Base-by-base conservation (phyloP, 2,888 invertebrate genomes). In the Tenthredo amoena region DNA sequence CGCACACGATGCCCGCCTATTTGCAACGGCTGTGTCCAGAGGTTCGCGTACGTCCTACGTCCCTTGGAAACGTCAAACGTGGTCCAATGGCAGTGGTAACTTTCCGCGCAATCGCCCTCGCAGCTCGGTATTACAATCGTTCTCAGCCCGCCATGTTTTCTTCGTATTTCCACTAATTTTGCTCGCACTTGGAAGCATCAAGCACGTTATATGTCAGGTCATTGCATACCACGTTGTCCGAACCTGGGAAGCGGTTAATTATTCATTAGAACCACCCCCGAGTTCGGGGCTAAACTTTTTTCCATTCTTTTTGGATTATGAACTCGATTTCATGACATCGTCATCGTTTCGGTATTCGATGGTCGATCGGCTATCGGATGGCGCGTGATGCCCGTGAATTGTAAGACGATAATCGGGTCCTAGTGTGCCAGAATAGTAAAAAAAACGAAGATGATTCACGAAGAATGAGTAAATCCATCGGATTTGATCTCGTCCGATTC, bases 21-120 rank as follows among this genome's bases (percentile, higher is more conserved):
- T 47, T 83, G 31, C 43, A 50, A 82, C 81, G 43, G 47, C 40
- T 55, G 21, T 55, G n/a, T 55, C 40, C 15, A 47, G 15, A 58
- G 58, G 79, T 34, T 85, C 10, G 85, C 79, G 77, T 34, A 21
- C 43, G 26, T 40, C 43, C 34, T 7, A 58, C 68, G 77, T 68
- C 40, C 77, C 79, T 68, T 34, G 15, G 47, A 37, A 40, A 37
- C 85, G 88, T 90, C 90, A 88, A 91, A 92, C 92, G 92, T 92
- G 92, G 92, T 92, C 92, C 91, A 92, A 92, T 92, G 84, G 89
- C 86, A 86, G 87, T 34, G 50, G 88, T 86, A 88, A 89, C 88
- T 85, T 89, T 72, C 87, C 86, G 87, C 88, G 88, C 89, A 87
- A 87, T 87, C 87, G 87, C 88, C 84, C 84, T 26, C 58, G 72